Evolutionary conservation across 2,888 invertebrate genomes (phyloP).

Genomic region (Lapara coniferarum): DNA sequence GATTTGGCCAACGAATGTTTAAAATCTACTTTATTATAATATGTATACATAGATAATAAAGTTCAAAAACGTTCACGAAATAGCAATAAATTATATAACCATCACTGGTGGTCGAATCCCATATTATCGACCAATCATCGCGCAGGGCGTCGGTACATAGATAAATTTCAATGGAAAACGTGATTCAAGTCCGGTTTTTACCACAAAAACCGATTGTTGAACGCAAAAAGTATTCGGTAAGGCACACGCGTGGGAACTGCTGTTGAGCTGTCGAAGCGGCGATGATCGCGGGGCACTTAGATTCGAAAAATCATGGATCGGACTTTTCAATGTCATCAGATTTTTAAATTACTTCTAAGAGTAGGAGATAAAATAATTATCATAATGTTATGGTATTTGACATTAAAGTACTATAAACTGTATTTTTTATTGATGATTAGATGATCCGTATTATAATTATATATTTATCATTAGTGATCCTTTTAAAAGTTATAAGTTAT

Average conservation of each 20-base stretch:
- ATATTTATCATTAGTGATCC: no score
- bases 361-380: no score
- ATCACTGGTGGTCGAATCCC: conserved; percentile 32
- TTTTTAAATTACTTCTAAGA: no score
- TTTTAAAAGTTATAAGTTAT: no score
- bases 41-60: neutral
- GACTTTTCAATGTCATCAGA: conserved; percentile 27
- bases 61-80: conserved; percentile 25
- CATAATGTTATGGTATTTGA: no score
- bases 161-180: conserved; percentile 73
- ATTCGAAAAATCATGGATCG: conserved; percentile 44
- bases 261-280: conserved; percentile 36
- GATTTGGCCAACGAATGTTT: no score
- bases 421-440: no score
- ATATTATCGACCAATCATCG: conserved; percentile 43
- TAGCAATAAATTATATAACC: conserved; percentile 33
- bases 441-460: no score
- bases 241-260: conserved; percentile 80
- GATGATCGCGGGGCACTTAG: conserved; percentile 42
- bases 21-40: no score
- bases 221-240: conserved; percentile 77
- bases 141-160: conserved; percentile 46
- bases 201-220: conserved; percentile 65
- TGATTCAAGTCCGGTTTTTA: conserved; percentile 75
- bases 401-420: no score